Evolutionary conservation across 1,140 invertebrate species (phyloP), one percentile per base, ranked within the genome.

Genomic region (Drosophila ambigua): DNA sequence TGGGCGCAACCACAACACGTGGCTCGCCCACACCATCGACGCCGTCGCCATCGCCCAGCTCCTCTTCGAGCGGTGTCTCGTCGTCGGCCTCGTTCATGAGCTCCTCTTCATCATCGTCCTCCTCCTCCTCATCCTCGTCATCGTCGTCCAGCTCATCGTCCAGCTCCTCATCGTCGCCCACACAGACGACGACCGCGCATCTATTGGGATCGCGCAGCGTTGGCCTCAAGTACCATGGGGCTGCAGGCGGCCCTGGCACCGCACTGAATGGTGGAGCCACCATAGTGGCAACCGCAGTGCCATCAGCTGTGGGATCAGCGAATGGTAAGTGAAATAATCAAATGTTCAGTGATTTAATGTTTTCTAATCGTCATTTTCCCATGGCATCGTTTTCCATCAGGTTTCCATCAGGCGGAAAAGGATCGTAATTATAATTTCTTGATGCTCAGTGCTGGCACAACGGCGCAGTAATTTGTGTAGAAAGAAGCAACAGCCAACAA

Each of bases 11-110:
- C 26, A 41, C 79, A 5, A 91, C 71, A 46, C 83, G 90, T 50
- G 90, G 81, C 23, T 91, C 90, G 15, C 90, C 90, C n/a, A 91
- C 90, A 50, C 90, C 90, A 53, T 91, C 90, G 50, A 91, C 90
- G 5, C 90, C 90, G 26, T 91, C 90, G 35, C 90, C 90, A 20
- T 91, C 90, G 53, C 90, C 90, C 13, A 88, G 82, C 73, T 89
- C 87, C 26, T 85, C 90, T 39, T 90, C 87, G 60, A 84, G 90
- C 55, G 78, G 88, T 16, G 87, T 87, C 39, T 91, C 90, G 2
- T 91, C 90, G 44, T 91, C 90, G 44, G 79, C 82, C 46, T 90
- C 85, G 5, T 85, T 90, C 15, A 88, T 90, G 57, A 79, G 80
- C 69, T 79, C 76, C 3, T 77, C 74, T 2, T 74, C 73, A 8